Evolutionary conservation across 2,888 invertebrate species (phyloP), one percentile per base, ranked within the genome.

Genomic region (Andrena fulva): DNA sequence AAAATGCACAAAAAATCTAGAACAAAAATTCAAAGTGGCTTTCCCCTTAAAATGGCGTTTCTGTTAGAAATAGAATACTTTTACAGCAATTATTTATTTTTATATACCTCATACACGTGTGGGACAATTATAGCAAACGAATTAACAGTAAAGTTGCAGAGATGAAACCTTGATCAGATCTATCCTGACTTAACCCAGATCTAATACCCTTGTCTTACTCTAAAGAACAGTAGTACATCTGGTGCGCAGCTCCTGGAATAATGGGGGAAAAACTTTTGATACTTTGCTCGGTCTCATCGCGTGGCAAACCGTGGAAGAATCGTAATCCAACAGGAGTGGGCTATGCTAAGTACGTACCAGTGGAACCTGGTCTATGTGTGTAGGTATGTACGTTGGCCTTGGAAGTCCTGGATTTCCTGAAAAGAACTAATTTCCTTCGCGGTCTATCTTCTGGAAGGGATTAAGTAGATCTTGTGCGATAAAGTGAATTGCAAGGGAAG

Each of bases 361-460:
- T 48, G 16, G 27, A 48, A 6, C 20, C 12, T 72, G n/a, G 48
- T 27, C 20, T 33, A 71, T 33, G 35, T 56, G 68, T 52, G 29
- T 52, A 70, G 8, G 54, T 54, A 54, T 27, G 54, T 12, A 42
- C 12, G 12, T 12, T 42, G 42, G 50, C 33, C 31, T 27, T 56
- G 29, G 52, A 52, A 63, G 12, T 16, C n/a, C 64, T 42, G 48
- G 24, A 72, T 77, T 66, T 60, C 27, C 60, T 60, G 48, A 79
- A 83, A 52, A 52, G 52, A 52, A 84, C 76, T 84, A 84, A 83
- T 84, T 79, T 75, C 69, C 66, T 79, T 56, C 54, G 16, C 72
- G 48, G 31, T 42, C 27, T 4, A 35, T 29, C 48, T 56, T 35
- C 54, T 16, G 24, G 2, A 4, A 68, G 24, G n/a, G 62, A 68